Percentiles rank a stretch among this genome's conserved stretches.
Conservation (phyloP, 2,113 vertebrate species). For the Rhadina sibilatrix region DNA sequence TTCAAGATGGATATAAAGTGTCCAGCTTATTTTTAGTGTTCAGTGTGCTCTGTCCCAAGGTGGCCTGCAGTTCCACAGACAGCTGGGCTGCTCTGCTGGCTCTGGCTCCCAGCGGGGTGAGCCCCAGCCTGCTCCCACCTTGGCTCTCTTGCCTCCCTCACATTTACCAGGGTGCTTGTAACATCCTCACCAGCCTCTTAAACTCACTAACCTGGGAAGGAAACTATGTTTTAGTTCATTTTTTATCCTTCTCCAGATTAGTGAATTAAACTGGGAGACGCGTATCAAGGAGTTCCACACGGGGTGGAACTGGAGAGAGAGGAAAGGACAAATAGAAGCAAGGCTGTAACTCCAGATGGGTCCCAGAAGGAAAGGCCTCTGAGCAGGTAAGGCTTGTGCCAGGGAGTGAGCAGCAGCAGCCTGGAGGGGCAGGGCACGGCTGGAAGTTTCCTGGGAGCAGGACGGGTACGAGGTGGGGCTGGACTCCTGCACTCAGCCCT, state of each 20-base stretch:
- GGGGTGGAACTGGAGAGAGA: neutral
- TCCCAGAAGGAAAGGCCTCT: neutral
- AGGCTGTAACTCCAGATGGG: neutral
- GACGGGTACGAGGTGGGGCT: neutral
- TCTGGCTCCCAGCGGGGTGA: neutral
- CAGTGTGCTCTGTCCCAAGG: neutral
- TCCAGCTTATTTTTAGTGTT: slow-evolving; percentile 31
- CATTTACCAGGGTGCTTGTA: neutral
- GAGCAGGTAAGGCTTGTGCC: neutral
- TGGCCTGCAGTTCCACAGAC: neutral
- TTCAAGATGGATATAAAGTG: neutral
- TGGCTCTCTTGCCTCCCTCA: neutral
- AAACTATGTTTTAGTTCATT: neutral
- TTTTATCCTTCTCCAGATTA: neutral
- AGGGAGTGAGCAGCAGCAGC: neutral
- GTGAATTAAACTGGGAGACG: neutral
- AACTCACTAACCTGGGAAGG: neutral
- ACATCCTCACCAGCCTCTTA: neutral
- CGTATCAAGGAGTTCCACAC: neutral
- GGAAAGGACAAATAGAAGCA: neutral
- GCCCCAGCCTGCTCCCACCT: neutral
- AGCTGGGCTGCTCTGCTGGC: neutral
- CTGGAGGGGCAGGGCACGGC: neutral
- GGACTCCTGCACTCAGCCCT: neutral
- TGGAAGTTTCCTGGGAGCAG: neutral